Evolutionary conservation across 2,113 vertebrate species (phyloP), one percentile per base, ranked within the genome.

Genomic region (Mustela lutreola): DNA sequence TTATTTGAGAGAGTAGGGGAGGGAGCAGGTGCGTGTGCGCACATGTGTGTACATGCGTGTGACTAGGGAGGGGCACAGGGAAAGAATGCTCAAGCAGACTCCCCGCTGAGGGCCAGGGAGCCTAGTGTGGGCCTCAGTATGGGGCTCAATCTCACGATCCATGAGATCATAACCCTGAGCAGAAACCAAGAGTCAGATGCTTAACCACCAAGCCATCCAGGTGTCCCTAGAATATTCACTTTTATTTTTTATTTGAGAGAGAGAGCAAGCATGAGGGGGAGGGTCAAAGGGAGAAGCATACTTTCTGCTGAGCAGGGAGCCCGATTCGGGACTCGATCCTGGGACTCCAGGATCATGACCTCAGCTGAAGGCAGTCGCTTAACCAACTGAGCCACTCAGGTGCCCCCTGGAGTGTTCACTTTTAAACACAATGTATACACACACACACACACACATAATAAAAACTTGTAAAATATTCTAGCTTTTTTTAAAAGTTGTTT

Each of bases 401-500:
- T 7, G 31, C 65, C 65, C 7, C 63, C 50, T 33, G 63, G 15
- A 67, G 31, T n/a, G 65, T 36, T 48, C 71, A 75, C 48, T 60
- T 83, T 92, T 76, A 81, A 87, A 24, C 89, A 63, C 76, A 82
- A 67, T 24, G 18, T 18, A 56, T 1, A 79, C 18, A 62, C 5
- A 22, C 11, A 45, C 14, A 33, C 2, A 63, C 11, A 24, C 22
- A 62, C 22, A 62, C 60, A 62, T 10, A 53, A 39, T 50, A 48
- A 92, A 84, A 73, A 65, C 8, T 76, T 92, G 39, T 56, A 75
- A 81, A 78, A 63, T 80, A 94, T 58, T 71, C n/a, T 73, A 83
- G 53, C 71, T 73, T 60, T 81, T 67, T 92, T 89, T 70, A 96
- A 89, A 50, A 65, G 26, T 5, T 11, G 3, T 73, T 75, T 83